Base-by-base conservation (phyloP, 1,140 invertebrate genomes). In the Sitobion miscanthi region DNA sequence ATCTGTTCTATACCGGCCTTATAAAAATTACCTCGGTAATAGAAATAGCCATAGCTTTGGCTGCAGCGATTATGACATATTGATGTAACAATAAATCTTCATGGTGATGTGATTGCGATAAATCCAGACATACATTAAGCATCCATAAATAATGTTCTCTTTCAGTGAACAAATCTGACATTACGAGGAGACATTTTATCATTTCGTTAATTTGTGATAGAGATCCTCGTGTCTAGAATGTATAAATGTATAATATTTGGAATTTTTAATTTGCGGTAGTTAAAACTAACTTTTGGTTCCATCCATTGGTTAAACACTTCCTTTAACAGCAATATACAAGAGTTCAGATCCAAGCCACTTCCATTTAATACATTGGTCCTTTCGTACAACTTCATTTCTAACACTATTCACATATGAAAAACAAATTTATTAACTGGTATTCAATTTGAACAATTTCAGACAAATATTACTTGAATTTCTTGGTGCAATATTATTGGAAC, bases 241-340 rank as follows among this genome's bases (percentile, higher is more conserved):
- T 17, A 85, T 87, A 94, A 93, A 57, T 38, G 7, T 86, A 93
- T 42, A 62, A 2, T 45, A 54, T 52, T 25, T 62, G 49, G 2
- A n/a, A 20, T 91, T 90, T 45, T 85, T 45, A 49, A 49, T 77
- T 17, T n/a, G 5, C 5, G 47, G 4, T 30, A n/a, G 38, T 35
- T 94, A 82, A 69, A 93, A 95, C 69, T 95, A 94, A 38, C 96
- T n/a, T 93, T 93, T 93, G 91, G 95, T 52, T 96, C 96, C 91
- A 97, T 95, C 97, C 97, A 97, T 69, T 98, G 97, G 0, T 96
- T 96, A 94, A 98, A 98, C 8, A 98, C 96, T 94, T 98, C 98
- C 94, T 98, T 96, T 1, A 98, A 95, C 94, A 98, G 97, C 94
- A 98, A 97, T n/a, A 98, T 95, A 95, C 98, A 99, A 20, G 98